These are phyloP conservation scores for Hyphantria cunea DNA, from an alignment of 1,140 invertebrate species.

Conservation along the genomic window DNA sequence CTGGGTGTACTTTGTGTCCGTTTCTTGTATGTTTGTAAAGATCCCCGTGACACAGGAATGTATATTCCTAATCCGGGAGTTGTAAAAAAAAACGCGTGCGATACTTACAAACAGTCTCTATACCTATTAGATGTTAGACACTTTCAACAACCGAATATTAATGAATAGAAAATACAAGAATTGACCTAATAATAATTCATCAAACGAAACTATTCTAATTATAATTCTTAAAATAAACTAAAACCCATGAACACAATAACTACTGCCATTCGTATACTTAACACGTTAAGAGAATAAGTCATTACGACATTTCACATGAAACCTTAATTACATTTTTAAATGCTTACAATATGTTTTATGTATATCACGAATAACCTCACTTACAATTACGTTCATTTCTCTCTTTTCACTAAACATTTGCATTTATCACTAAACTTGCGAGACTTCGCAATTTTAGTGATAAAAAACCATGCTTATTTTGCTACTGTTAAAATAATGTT, in stretches of 20 bases:
- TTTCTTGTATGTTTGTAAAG: too few relatives aligned
- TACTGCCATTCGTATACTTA: neutral
- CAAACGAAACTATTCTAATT: neutral
- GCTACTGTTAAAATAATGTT: too few relatives aligned
- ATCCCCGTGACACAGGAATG: too few relatives aligned
- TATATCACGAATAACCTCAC: too few relatives aligned
- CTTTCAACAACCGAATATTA: neutral
- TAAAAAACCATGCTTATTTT: too few relatives aligned
- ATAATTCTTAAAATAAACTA: neutral
- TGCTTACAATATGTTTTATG: neutral
- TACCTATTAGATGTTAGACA: neutral
- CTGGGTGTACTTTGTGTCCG: too few relatives aligned
- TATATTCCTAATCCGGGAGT: too few relatives aligned
- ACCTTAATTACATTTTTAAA: neutral
- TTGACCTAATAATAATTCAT: neutral
- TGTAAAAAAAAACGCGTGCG: too few relatives aligned
- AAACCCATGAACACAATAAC: neutral
- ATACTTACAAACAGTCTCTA: neutral
- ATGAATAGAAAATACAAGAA: neutral
- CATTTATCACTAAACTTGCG: too few relatives aligned
- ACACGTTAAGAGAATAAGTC: neutral
- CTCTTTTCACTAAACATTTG: too few relatives aligned
- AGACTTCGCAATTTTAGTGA: too few relatives aligned
- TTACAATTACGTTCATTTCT: too few relatives aligned
- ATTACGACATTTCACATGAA: neutral